Conservation (phyloP, 2,113 vertebrate genomes). For the Suncus etruscus region DNA sequence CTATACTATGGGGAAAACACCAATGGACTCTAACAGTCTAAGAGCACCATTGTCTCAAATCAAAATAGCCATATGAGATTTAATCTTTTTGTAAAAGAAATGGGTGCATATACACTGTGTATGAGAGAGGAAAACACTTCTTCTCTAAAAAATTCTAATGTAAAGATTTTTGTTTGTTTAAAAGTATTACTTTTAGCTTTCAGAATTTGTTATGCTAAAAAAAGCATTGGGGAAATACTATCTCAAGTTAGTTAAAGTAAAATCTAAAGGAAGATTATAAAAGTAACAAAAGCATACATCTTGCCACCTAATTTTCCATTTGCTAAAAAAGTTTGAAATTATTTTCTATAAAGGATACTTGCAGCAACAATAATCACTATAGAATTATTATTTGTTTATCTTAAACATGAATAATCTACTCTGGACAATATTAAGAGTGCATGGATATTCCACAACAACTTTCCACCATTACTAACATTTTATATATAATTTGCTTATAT, state of each 20-base stretch:
- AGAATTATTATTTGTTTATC: conserved; percentile 1
- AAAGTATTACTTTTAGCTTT: conserved; percentile 40
- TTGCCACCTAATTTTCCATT: background rate
- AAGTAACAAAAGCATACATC: background rate
- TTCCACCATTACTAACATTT: background rate
- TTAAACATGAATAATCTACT: background rate
- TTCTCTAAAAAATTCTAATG: no score
- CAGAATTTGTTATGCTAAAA: background rate
- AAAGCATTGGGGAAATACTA: background rate
- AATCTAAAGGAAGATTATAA: background rate
- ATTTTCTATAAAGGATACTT: background rate
- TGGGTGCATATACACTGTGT: background rate
- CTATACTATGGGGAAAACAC: no score
- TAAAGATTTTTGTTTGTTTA: background rate
- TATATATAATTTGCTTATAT: conserved; percentile 6
- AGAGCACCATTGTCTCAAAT: background rate
- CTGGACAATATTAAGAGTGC: background rate
- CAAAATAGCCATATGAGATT: background rate
- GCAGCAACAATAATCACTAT: background rate
- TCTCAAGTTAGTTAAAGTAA: conserved; percentile 3
- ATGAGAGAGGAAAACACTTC: background rate
- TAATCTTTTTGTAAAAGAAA: conserved; percentile 6
- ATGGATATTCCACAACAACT: background rate
- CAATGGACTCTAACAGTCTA: background rate
- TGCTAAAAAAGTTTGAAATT: background rate